Base-by-base conservation (phyloP, 2,113 vertebrate species). In the Periophthalmodon schlosseri region DNA sequence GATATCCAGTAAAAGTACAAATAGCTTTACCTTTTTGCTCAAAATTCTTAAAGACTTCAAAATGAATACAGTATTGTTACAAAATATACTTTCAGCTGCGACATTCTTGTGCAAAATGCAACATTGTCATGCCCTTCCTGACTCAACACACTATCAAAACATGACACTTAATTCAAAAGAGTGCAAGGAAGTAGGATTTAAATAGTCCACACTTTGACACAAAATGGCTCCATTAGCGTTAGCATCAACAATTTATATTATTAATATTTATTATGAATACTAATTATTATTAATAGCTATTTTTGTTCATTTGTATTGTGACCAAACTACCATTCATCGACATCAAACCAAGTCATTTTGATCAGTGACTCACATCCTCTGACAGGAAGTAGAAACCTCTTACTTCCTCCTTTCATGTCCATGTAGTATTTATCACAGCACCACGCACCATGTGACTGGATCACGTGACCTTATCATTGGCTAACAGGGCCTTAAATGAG, bases 401-500 rank as follows among this genome's bases (percentile, higher is more conserved):
- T 0, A 68, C 83, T 87, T 87, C 84, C 82, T 78, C 76, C 39
- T 81, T n/a, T 81, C 56, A 15, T 44, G 68, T 44, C 72, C 52
- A 60, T 21, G 14, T 28, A 23, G 3, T 14, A 1, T 0, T 56
- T 68, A 47, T 63, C 68, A 44, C 15, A 20, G 7, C 0, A 8
- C 36, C 36, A 39, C 36, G n/a, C 68, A 36, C 2, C 57, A 44
- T 49, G 66, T 49, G n/a, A 68, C 46, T 15, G 5, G 16, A 20
- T 20, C 63, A 65, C 4, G 50, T 52, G 63, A 9, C 20, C 63
- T 21, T 4, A 21, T 12, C 18, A 23, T 9, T 1, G 39, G 10
- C 65, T 47, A 13, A 67, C 39, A 9, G 36, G n/a, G 39, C n/a
- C 36, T 47, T 44, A 23, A 47, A 21, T 2, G 20, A 64, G 61